Evolutionary conservation across 2,888 invertebrate genomes (phyloP), one percentile per base, ranked within the genome.

Genomic region (Pyrocoelia pectoralis): DNA sequence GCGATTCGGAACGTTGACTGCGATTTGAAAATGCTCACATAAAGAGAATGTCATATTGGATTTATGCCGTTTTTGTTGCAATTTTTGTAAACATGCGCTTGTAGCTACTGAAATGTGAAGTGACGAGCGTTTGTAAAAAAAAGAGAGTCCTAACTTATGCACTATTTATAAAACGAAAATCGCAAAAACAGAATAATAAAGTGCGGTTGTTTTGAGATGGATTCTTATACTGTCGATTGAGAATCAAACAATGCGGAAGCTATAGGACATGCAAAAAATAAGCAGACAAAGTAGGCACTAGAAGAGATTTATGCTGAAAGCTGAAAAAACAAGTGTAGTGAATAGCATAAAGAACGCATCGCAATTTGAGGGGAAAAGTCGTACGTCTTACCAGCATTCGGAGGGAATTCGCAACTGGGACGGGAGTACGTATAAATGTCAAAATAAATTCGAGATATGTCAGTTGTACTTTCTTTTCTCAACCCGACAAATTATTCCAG

Each of bases 401-500:
- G 24, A 33, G 40, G 46, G 48, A 28, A 53, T 60, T 64, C 50
- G 49, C 52, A 60, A 58, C 62, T 56, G 56, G 56, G 52, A 62
- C 61, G 61, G 48, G 56, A 56, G 41, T 56, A 51, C 52, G 46
- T 56, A 61, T 52, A 61, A 50, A 61, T 41, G 56, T 61, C 61
- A 61, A 61, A 61, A 71, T 70, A 68, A 71, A 71, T 70, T 71
- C 68, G 65, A 60, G 58, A 53, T 50, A 64, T 59, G 69, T 69
- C 69, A 64, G 56, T 62, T 58, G 66, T 67, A 66, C 68, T 62
- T 67, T 69, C 12, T 33, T 43, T 64, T 65, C 68, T 38, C 63
- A 29, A 48, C 55, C 56, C 66, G 56, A 71, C 70, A 71, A 71
- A 71, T 71, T 68, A 71, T 69, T 69, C 68, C 63, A 65, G 56